Evolutionary conservation across 2,888 invertebrate species (phyloP).

Genomic region (Laspeyria flexula): DNA sequence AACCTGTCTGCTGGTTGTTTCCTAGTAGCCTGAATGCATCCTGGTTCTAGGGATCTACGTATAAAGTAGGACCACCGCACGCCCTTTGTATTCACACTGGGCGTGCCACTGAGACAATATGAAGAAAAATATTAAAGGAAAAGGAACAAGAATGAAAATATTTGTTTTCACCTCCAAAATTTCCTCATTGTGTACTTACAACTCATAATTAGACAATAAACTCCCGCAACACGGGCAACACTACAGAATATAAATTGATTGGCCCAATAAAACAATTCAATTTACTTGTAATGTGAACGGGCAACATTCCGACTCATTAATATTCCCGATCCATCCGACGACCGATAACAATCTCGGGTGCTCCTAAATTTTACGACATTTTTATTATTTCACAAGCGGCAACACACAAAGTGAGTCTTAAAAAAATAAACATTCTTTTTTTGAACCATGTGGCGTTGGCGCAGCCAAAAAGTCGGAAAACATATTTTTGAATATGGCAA

Average conservation of each 20-base stretch:
- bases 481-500: conserved; percentile 31
- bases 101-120: no score
- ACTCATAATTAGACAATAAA: background rate
- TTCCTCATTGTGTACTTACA: no score
- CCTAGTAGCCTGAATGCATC: no score
- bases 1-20: no score
- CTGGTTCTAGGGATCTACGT: no score
- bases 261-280: conserved; percentile 49
- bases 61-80: no score
- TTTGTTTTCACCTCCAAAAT: no score
- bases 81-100: no score
- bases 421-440: conserved; percentile 46
- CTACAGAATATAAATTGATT: conserved; percentile 40
- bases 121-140: no score
- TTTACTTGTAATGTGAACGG: conserved; percentile 37
- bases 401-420: conserved; percentile 44
- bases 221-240: background rate
- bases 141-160: no score
- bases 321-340: conserved; percentile 40
- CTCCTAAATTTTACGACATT: conserved; percentile 48
- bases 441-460: conserved; percentile 41
- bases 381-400: conserved; percentile 51
- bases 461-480: conserved; percentile 26
- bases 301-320: conserved; percentile 40
- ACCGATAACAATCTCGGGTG: conserved; percentile 45